These are phyloP conservation scores for Pygathrix nemaeus DNA, from an alignment of 2,113 vertebrate genomes.

Conservation along the genomic window DNA sequence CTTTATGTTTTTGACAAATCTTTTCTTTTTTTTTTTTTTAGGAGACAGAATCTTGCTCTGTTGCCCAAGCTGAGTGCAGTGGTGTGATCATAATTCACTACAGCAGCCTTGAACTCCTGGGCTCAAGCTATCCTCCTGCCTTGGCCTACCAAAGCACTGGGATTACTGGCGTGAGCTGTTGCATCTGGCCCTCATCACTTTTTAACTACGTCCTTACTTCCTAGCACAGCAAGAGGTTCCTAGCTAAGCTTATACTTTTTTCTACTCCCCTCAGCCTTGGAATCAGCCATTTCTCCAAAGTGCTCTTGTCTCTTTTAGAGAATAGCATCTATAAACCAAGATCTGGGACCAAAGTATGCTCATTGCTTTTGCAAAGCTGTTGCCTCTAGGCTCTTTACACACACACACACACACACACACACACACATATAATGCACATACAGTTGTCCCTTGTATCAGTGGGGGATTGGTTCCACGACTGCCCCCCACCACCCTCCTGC, in stretches of 20 bases:
- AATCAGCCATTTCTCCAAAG: neutral
- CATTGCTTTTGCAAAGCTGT: neutral
- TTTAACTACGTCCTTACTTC: constrained; percentile 16
- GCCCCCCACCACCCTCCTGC: too few relatives aligned
- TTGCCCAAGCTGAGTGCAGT: neutral
- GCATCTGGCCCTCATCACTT: neutral
- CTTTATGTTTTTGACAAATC: neutral
- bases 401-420: neutral
- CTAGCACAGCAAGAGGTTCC: neutral
- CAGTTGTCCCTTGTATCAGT: neutral
- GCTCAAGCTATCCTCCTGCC: neutral
- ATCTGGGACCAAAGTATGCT: neutral
- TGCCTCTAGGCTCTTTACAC: neutral
- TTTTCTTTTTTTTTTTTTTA: neutral
- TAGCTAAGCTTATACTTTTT: neutral
- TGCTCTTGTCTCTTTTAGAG: neutral
- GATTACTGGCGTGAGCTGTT: neutral
- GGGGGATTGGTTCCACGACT: neutral
- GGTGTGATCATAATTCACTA: too few relatives aligned
- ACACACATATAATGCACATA: neutral
- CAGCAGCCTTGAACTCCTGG: neutral
- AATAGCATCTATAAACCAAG: neutral
- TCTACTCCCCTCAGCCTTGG: neutral
- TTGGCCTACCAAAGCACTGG: neutral
- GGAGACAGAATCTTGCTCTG: neutral